These are phyloP conservation scores for Drosophila ercepeae DNA, from an alignment of 1,140 invertebrate genomes.

Conservation along the genomic window DNA sequence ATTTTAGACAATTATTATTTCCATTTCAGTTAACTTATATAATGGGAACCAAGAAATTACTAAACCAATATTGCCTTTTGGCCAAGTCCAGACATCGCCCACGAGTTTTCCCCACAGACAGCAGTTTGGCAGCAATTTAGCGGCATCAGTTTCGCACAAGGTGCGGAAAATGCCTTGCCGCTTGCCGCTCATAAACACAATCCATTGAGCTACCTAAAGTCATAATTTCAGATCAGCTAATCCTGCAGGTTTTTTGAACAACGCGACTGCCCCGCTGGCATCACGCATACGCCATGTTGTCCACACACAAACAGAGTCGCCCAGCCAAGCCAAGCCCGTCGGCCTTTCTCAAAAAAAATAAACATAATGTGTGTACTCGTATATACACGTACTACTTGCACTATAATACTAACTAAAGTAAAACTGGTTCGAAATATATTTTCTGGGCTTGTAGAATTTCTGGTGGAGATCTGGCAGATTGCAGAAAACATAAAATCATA, in stretches of 20 bases:
- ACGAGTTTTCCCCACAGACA: conserved; percentile 1
- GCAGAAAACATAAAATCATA: conserved; percentile 49
- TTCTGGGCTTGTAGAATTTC: conserved; percentile 22
- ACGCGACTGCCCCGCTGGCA: conserved; percentile 44
- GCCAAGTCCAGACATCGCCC: conserved; percentile 29
- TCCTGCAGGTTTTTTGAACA: conserved; percentile 33
- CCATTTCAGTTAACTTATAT: conserved; percentile 13
- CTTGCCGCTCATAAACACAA: conserved; percentile 21
- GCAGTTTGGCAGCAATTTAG: conserved; percentile 2
- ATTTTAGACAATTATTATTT: conserved; percentile 3
- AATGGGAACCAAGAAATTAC: conserved; percentile 18
- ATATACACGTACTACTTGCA: conserved; percentile 45
- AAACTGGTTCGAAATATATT: conserved; percentile 42
- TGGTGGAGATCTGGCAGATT: conserved; percentile 31
- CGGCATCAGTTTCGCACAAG: conserved; percentile 24
- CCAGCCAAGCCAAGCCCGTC: conserved; percentile 37
- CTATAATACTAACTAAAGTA: conserved; percentile 45
- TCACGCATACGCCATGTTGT: conserved; percentile 63
- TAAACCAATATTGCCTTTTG: conserved; percentile 18
- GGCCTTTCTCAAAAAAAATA: conserved; percentile 51
- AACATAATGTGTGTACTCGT: neutral
- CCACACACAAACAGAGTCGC: conserved; percentile 10
- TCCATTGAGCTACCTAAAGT: conserved; percentile 45
- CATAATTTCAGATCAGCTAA: conserved; percentile 30
- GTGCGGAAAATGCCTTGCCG: conserved; percentile 36